Percentiles rank a stretch among this genome's conserved stretches.
phyloP scores from a whole-genome alignment of 1,140 invertebrate genomes.

The Sarcophaga peregrina region DNA sequence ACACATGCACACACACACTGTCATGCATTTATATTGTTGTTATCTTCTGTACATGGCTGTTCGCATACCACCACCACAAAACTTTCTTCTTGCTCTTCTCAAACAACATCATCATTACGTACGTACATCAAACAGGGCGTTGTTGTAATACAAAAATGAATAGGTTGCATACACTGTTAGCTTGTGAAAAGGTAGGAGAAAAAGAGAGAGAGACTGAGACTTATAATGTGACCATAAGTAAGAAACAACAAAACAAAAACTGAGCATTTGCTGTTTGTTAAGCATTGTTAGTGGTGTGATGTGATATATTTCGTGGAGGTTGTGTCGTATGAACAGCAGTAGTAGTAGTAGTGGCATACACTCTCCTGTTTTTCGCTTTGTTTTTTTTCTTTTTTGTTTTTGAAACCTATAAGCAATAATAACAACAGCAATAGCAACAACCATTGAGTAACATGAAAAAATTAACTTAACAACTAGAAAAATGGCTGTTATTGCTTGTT shows the following conservation, averaged over 20 bases:
- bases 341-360: constrained; percentile 18
- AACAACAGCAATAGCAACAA: constrained; percentile 49
- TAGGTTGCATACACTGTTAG: background rate
- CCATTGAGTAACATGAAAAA: constrained; percentile 59
- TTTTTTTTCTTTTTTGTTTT: background rate
- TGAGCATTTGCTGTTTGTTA: background rate
- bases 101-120: background rate
- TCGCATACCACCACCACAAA: too few species aligned
- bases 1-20: background rate
- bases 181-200: background rate
- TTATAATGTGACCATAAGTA: too few species aligned
- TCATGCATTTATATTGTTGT: background rate
- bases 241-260: constrained; percentile 3
- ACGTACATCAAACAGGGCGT: constrained; percentile 28
- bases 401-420: background rate
- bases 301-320: background rate
- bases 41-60: too few species aligned
- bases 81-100: too few species aligned
- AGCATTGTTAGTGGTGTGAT: constrained; percentile 11
- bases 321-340: background rate
- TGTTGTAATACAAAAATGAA: constrained; percentile 1
- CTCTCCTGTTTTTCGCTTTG: background rate
- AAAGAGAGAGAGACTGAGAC: background rate
- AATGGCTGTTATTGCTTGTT: constrained; percentile 67
- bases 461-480: constrained; percentile 67